phyloP scores from a whole-genome alignment of 2,797 vertebrate genomes.

The Semotilus atromaculatus region DNA sequence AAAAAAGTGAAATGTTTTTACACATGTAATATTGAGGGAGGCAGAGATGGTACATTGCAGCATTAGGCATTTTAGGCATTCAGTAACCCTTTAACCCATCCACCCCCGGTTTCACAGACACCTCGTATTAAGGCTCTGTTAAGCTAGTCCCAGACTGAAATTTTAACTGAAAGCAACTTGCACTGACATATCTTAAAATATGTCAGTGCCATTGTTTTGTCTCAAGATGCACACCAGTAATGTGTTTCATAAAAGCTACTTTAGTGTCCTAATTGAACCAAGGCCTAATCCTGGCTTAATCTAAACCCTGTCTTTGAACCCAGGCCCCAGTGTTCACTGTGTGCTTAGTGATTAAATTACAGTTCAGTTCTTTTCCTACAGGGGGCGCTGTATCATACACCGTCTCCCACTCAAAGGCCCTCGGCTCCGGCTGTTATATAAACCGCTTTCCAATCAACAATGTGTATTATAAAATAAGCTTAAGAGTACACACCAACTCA shows the following conservation, averaged over 20 bases:
- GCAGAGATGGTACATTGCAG: neutral
- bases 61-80: neutral
- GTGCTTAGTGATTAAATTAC: conserved; percentile 1
- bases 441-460: conserved; percentile 16
- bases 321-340: neutral
- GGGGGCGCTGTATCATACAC: conserved; percentile 22
- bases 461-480: conserved; percentile 32
- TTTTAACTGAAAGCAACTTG: no score
- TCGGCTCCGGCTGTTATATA: conserved; percentile 10
- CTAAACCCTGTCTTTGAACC: neutral
- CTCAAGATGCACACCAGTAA: neutral
- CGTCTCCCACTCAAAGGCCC: neutral
- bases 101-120: no score
- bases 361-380: neutral
- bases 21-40: neutral
- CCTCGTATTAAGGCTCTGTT: no score
- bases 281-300: neutral
- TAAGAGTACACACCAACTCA: conserved; percentile 24
- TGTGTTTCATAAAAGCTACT: neutral
- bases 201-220: neutral
- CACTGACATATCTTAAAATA: no score
- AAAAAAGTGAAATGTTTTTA: neutral
- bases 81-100: neutral
- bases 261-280: neutral
- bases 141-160: no score